Base-by-base conservation (phyloP, 2,888 invertebrate genomes). In the Synergus japonicus region DNA sequence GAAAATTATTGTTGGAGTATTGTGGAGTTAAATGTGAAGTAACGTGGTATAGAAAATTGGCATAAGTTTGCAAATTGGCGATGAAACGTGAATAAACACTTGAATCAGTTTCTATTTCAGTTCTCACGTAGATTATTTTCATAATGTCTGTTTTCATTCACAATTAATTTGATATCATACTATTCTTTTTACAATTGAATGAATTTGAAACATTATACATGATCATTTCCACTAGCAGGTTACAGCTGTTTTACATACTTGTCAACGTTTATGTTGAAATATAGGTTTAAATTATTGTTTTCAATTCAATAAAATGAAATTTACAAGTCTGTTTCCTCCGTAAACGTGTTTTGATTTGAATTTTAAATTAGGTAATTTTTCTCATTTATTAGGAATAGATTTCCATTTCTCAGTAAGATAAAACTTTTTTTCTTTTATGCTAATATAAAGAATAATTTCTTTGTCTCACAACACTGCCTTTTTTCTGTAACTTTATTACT, bases 1-100 rank as follows among this genome's bases (percentile, higher is more conserved):
- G 12, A 54, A 73, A 73, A 54, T 54, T 54, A 73, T 73, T 41
- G 8, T 73, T 54, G 37, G 4, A 44, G 12, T 12, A 66, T 69
- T 15, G 15, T 29, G 1, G n/a, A 12, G 49, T 18, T 58, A 9
- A 9, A 7, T 18, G 18, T 29, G 12, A 37, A 54, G 46, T 46
- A 69, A 69, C n/a, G 8, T 37, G 22, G 18, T 9, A 15, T 22
- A 2, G 8, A 69, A 49, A 69, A 49, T 69, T 69, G 58, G 22
- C 18, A 18, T 9, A 18, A 18, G 2, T 58, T 1, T 54, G 13
- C 13, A 54, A 54, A 54, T 54, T 54, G 13, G 4, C 13, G 15
- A 54, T 13, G 49, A 54, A 54, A 12, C 49, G 15, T 54, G 15
- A 13, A 12, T 54, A 12, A 54, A 54, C 15, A 49, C 49, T 49